phyloP scores from a whole-genome alignment of 1,140 invertebrate species.

The Colletes gigas region DNA sequence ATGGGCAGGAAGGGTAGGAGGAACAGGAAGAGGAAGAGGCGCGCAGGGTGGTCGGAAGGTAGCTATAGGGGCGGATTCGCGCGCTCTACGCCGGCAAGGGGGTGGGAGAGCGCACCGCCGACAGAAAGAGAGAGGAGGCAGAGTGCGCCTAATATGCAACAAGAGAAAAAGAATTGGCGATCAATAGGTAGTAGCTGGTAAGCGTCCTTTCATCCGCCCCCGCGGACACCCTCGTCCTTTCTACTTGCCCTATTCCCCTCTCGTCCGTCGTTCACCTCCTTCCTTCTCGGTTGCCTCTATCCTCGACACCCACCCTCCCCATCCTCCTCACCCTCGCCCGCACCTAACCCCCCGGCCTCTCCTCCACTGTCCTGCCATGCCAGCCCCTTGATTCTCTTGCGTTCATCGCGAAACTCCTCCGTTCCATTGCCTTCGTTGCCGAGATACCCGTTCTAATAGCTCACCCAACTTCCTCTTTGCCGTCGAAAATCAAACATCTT shows the following conservation, averaged over 20 bases:
- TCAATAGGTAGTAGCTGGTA: slow-evolving; percentile 82
- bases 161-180: slow-evolving; percentile 82
- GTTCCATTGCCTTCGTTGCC: slow-evolving; percentile 60
- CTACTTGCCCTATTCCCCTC: slow-evolving; percentile 68
- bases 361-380: slow-evolving; percentile 36
- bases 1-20: slow-evolving; percentile 55
- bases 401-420: slow-evolving; percentile 64
- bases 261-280: slow-evolving; percentile 62
- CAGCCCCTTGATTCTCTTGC: slow-evolving; percentile 54
- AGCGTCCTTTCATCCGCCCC: slow-evolving; percentile 80
- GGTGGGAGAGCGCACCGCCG: slow-evolving; percentile 50
- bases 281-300: slow-evolving; percentile 60
- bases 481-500: slow-evolving; percentile 56
- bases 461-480: slow-evolving; percentile 47
- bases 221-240: slow-evolving; percentile 73
- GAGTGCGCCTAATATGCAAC: slow-evolving; percentile 81
- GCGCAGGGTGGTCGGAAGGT: slow-evolving; percentile 50
- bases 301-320: slow-evolving; percentile 56
- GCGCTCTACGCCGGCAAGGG: slow-evolving; percentile 64
- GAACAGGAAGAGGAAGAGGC: slow-evolving; percentile 42
- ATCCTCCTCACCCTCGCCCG: slow-evolving; percentile 26
- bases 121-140: slow-evolving; percentile 68
- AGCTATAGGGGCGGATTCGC: slow-evolving; percentile 75
- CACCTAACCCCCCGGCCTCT: not conserved
- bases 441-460: slow-evolving; percentile 60